Conservation (phyloP, 2,797 vertebrate species). For the Glossophaga mutica region DNA sequence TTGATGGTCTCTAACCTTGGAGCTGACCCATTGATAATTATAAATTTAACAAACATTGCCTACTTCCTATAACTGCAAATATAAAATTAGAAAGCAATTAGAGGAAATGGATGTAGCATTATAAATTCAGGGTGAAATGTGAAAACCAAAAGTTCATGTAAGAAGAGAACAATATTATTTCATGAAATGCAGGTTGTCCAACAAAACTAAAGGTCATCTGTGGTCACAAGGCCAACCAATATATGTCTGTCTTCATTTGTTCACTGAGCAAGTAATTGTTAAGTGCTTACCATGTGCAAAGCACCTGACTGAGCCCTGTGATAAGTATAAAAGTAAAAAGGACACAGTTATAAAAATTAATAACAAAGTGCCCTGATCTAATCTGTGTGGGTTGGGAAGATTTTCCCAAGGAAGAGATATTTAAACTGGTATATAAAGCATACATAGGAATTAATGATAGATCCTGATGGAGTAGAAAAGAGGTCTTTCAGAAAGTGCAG, state of each 20-base stretch:
- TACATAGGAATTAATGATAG: background rate
- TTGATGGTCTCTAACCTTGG: background rate
- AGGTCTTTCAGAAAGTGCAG: background rate
- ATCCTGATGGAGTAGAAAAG: background rate
- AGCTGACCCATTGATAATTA: background rate
- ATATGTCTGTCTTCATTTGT: background rate
- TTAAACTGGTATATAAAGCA: background rate
- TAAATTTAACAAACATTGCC: background rate
- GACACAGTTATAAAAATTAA: background rate
- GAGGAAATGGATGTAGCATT: background rate
- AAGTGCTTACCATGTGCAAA: background rate
- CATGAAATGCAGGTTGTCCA: background rate
- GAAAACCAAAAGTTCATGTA: background rate
- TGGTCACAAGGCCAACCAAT: background rate
- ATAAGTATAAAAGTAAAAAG: background rate
- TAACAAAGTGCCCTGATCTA: background rate
- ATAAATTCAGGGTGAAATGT: background rate
- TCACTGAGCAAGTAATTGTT: background rate
- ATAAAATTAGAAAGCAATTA: background rate
- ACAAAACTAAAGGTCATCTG: background rate
- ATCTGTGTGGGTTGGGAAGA: background rate
- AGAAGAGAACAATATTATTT: background rate
- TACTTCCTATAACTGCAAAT: background rate
- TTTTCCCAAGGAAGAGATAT: background rate
- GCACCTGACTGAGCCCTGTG: background rate